A percentile compares a stretch with the other conserved stretches of the same genome.
Conservation (phyloP, 2,888 invertebrate genomes). For the Hoplodrina ambigua region DNA sequence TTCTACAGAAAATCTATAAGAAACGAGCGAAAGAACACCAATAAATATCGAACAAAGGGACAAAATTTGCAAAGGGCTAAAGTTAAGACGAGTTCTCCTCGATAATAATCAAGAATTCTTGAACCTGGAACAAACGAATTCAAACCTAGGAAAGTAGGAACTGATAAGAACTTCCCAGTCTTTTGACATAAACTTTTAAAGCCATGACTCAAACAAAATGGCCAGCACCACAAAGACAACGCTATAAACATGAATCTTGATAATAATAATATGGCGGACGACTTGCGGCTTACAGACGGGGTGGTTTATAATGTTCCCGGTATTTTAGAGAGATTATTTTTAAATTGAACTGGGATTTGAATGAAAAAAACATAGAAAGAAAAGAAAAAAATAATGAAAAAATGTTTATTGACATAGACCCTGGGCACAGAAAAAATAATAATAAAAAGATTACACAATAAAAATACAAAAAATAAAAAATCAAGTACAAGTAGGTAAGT, state of each 20-base stretch:
- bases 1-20: constrained; percentile 19
- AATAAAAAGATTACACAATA: too few relatives aligned
- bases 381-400: too few relatives aligned
- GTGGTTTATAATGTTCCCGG: constrained; percentile 36
- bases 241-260: constrained; percentile 67
- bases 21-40: constrained; percentile 46
- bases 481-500: too few relatives aligned
- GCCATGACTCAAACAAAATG: constrained; percentile 67
- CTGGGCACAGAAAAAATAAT: too few relatives aligned
- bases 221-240: constrained; percentile 57
- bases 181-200: constrained; percentile 64
- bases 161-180: constrained; percentile 73
- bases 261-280: constrained; percentile 57
- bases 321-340: constrained; percentile 23
- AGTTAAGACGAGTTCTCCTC: constrained; percentile 55
- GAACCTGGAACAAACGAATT: constrained; percentile 69
- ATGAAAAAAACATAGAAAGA: background rate
- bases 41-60: constrained; percentile 60
- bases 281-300: constrained; percentile 39
- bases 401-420: too few relatives aligned
- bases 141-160: constrained; percentile 61
- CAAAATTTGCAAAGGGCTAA: constrained; percentile 55
- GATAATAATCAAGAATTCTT: constrained; percentile 66
- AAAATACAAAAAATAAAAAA: too few relatives aligned
- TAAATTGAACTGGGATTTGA: constrained; percentile 5